Percentiles rank a stretch among this genome's conserved stretches.
These are phyloP conservation scores for Labia minor DNA, from an alignment of 2,888 invertebrate species.

Conservation along the genomic window DNA sequence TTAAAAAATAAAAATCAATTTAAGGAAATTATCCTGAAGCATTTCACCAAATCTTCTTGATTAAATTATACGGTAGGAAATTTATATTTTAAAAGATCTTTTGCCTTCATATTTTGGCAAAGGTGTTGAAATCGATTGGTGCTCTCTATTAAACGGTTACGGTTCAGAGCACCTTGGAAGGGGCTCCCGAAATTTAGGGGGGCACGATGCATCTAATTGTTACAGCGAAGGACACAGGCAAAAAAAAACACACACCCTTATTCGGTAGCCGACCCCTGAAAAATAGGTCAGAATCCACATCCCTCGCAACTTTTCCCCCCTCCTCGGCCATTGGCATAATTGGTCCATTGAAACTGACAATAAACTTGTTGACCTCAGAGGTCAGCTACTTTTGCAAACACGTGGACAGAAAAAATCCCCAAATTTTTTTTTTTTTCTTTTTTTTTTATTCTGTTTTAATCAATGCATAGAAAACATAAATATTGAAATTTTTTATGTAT, in stretches of 20 bases:
- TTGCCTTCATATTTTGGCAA: neutral
- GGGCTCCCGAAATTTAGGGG: neutral
- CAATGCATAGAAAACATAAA: neutral
- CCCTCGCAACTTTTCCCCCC: neutral
- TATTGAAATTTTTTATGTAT: neutral
- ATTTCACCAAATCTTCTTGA: neutral
- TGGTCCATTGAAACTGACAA: constrained; percentile 8
- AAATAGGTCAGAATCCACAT: neutral
- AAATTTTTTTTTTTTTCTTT: no score
- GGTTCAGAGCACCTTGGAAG: constrained; percentile 6
- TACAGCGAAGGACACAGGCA: neutral
- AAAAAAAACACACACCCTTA: neutral
- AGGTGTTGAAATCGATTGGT: neutral
- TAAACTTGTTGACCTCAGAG: neutral
- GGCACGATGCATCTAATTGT: constrained; percentile 3
- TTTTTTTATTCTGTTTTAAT: neutral
- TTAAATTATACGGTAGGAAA: neutral
- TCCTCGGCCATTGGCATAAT: neutral
- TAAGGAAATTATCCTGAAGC: neutral
- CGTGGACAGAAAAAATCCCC: neutral
- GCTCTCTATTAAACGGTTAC: neutral
- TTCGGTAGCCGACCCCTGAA: constrained; percentile 2
- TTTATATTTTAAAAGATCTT: neutral
- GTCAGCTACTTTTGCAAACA: neutral
- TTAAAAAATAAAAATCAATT: constrained; percentile 13